Evolutionary conservation across 2,113 vertebrate species (phyloP), one percentile per base, ranked within the genome.

Genomic region (Cyprinodon variegatus): DNA sequence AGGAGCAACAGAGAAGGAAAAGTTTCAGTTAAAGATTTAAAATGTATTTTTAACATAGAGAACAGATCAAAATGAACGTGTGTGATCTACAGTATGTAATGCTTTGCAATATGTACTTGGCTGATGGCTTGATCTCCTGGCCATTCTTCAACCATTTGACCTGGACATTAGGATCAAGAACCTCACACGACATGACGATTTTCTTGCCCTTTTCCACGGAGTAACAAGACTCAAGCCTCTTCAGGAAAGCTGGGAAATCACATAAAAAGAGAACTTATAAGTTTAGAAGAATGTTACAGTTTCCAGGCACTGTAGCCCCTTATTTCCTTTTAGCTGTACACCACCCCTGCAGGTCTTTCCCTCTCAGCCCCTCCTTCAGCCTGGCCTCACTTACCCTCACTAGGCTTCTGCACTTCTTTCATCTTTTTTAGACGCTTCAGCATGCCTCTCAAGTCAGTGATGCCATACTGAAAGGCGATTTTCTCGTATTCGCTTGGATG

Each of bases 381-480:
- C 46, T 74, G 41, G 67, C 72, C 40, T 3, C 1, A 78, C 92
- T 86, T 90, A 97, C 96, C 95, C 89, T 95, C 94, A 1, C 93
- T 95, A 61, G 92, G 94, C 81, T 96, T 50, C 50, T 94, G 89
- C 80, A 95, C 94, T 0, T 91, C 90, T 72, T 92, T 94, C 94
- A 95, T 94, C 91, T 97, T 97, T 90, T 97, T 98, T 70, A 98
- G 95, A 36, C 96, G 90, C 60, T 96, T 97, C 36, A 98, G 89
- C 96, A 98, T 96, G 86, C 97, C 97, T 3, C 97, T 95, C 40
- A 98, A 95, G 92, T 98, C 97, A 0, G 97, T 98, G 90, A 97
- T 96, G 74, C 97, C 97, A 0, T 97, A 96, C 84, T 97, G 63
- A 85, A 98, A 98, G 81, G 96, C 96, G 0, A 98, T 97, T 78